These are phyloP conservation scores for Agrotis exclamationis DNA, from an alignment of 2,888 invertebrate genomes.

Conservation along the genomic window DNA sequence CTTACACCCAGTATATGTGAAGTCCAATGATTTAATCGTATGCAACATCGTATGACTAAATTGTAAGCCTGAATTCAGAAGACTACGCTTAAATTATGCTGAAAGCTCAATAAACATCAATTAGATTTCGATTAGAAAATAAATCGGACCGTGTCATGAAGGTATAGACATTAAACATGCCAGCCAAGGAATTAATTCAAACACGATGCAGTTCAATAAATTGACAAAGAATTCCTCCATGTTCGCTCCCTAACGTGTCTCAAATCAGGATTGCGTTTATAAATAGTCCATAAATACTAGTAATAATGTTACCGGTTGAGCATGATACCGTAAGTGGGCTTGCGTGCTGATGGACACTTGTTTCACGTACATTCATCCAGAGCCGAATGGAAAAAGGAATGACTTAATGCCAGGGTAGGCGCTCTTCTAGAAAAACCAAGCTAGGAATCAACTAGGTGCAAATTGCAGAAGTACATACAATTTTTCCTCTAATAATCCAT, in stretches of 20 bases:
- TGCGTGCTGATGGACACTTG: constrained; percentile 68
- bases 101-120: constrained; percentile 2
- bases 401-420: constrained; percentile 56
- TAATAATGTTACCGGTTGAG: constrained; percentile 64
- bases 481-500: constrained; percentile 45
- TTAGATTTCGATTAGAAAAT: constrained; percentile 3
- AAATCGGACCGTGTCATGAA: constrained; percentile 8
- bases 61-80: background rate
- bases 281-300: constrained; percentile 63
- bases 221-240: constrained; percentile 49
- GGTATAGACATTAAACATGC: constrained; percentile 6
- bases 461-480: constrained; percentile 35
- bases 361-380: constrained; percentile 49
- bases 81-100: background rate
- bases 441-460: constrained; percentile 25
- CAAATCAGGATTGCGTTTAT: constrained; percentile 58
- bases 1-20: too few relatives aligned
- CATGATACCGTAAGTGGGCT: constrained; percentile 57
- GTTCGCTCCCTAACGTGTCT: constrained; percentile 43
- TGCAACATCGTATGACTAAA: background rate
- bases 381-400: constrained; percentile 59
- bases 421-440: constrained; percentile 37
- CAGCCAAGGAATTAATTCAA: constrained; percentile 14
- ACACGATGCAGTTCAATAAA: constrained; percentile 44
- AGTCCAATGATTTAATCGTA: too few relatives aligned